phyloP scores from a whole-genome alignment of 2,797 vertebrate species.

The Xerus rutilus region DNA sequence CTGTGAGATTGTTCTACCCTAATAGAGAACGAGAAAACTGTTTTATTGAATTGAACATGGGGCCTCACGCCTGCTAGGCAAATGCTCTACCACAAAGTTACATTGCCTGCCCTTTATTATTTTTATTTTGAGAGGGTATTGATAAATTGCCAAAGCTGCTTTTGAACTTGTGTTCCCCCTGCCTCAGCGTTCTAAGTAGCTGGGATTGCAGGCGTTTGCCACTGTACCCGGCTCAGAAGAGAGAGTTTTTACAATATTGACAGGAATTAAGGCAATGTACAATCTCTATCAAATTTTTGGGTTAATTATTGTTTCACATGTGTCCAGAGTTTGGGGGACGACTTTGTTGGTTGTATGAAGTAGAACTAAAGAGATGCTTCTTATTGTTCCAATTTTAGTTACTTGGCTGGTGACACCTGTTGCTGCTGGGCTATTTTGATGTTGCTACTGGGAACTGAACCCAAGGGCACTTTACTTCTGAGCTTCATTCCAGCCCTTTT shows the following conservation, averaged over 20 bases:
- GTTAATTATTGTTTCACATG: neutral
- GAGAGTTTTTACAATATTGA: too few relatives aligned
- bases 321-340: neutral
- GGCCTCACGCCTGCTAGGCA: neutral
- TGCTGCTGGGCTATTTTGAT: neutral
- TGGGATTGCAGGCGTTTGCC: neutral
- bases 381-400: neutral
- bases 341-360: neutral
- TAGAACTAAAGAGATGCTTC: neutral
- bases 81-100: too few relatives aligned
- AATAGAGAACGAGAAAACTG: too few relatives aligned
- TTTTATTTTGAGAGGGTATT: neutral
- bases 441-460: too few relatives aligned
- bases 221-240: neutral
- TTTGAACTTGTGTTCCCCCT: neutral
- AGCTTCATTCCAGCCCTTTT: too few relatives aligned
- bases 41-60: too few relatives aligned
- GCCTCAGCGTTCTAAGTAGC: neutral
- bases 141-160: neutral
- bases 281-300: too few relatives aligned
- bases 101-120: neutral
- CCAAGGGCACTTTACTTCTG: too few relatives aligned
- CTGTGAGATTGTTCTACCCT: too few relatives aligned
- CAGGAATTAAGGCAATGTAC: too few relatives aligned
- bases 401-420: neutral